These are phyloP conservation scores for Alcedo quadribrachys DNA, from an alignment of 2,797 vertebrate species.

Conservation along the genomic window DNA sequence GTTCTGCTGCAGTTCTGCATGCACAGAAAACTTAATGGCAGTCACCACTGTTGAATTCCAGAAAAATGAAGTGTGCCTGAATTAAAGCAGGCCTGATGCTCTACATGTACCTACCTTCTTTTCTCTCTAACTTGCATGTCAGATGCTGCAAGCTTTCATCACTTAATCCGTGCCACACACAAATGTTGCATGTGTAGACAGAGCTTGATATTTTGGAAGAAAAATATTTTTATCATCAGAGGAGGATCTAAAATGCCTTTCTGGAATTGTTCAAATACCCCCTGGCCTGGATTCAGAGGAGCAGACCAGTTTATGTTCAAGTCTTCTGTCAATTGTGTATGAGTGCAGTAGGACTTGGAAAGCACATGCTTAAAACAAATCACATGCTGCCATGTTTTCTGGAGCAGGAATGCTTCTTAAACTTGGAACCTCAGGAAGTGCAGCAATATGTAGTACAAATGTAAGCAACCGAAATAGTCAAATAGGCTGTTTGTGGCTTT, in stretches of 20 bases:
- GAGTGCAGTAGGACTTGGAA: background rate
- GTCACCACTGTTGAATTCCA: slow-evolving; percentile 32
- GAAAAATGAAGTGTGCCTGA: slow-evolving; percentile 36
- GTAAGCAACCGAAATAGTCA: background rate
- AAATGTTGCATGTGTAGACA: background rate
- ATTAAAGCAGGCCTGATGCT: background rate
- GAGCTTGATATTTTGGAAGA: background rate
- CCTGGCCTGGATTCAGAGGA: slow-evolving; percentile 15
- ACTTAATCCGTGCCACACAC: background rate
- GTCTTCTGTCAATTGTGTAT: rapidly evolving
- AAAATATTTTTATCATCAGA: slow-evolving; percentile 4
- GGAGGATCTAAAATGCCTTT: background rate
- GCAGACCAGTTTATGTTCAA: background rate
- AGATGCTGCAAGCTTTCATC: background rate
- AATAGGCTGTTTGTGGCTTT: background rate
- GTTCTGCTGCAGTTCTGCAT: slow-evolving; percentile 32
- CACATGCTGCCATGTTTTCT: background rate
- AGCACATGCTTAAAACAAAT: slow-evolving; percentile 5
- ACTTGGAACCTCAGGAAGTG: background rate
- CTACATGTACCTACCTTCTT: background rate
- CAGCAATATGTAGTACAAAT: background rate
- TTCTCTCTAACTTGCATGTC: background rate
- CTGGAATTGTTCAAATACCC: background rate
- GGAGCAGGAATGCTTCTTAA: background rate
- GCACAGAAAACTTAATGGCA: slow-evolving; percentile 23